These are phyloP conservation scores for Pitangus sulphuratus DNA, from an alignment of 2,797 vertebrate genomes.

Conservation along the genomic window DNA sequence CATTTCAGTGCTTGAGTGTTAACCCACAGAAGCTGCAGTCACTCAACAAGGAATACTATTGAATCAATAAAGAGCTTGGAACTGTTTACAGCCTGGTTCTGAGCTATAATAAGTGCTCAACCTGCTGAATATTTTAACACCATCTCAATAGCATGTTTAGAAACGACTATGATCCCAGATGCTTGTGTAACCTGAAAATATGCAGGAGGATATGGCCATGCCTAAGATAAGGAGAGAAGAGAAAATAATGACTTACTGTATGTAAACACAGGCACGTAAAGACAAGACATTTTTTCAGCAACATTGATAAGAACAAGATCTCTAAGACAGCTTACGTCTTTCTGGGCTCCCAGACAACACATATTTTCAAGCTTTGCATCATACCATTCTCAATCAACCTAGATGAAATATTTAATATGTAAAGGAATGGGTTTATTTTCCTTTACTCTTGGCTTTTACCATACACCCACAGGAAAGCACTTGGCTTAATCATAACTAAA, in stretches of 20 bases:
- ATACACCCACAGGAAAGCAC: background rate
- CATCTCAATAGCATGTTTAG: background rate
- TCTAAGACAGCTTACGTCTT: background rate
- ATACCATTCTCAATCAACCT: conserved; percentile 16
- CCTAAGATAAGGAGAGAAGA: conserved; percentile 15
- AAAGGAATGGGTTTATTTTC: conserved; percentile 34
- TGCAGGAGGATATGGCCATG: background rate
- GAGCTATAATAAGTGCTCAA: background rate
- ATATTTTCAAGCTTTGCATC: conserved; percentile 28
- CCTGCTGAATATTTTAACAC: conserved; percentile 10
- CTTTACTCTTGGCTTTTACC: conserved; percentile 38
- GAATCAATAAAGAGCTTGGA: background rate
- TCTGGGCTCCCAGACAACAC: conserved; percentile 1
- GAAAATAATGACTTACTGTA: background rate
- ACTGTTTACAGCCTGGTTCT: background rate
- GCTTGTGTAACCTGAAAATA: conserved; percentile 45
- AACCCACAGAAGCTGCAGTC: background rate
- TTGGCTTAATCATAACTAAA: conserved; percentile 53
- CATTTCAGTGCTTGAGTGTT: background rate
- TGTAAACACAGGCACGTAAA: conserved; percentile 22
- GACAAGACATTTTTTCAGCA: background rate
- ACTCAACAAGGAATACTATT: background rate
- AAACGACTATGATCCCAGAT: background rate
- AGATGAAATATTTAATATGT: conserved; percentile 39
- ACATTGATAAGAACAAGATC: background rate